Percentiles rank a stretch among this genome's conserved stretches.
phyloP scores from a whole-genome alignment of 2,797 vertebrate genomes.

The Xenopus petersii region DNA sequence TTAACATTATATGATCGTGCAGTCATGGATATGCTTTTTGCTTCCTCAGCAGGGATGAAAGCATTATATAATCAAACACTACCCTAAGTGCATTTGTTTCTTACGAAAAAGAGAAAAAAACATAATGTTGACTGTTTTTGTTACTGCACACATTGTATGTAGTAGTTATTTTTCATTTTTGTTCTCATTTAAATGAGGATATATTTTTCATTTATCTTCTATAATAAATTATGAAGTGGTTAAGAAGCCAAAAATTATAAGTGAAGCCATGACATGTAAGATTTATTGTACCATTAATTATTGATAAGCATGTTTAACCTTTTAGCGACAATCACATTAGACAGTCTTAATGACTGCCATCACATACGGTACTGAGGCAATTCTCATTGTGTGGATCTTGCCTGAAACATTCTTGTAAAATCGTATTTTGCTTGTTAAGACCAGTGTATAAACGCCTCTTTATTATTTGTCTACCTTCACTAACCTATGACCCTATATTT shows the following conservation, averaged over 20 bases:
- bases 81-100: neutral
- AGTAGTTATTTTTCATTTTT: neutral
- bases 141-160: neutral
- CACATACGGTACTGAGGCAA: too few species aligned
- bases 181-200: neutral
- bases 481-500: too few species aligned
- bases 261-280: neutral
- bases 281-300: neutral
- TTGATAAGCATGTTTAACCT: neutral
- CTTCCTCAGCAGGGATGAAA: neutral
- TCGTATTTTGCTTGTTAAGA: too few species aligned
- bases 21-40: neutral
- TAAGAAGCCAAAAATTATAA: neutral
- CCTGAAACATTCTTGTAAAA: too few species aligned
- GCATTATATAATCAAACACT: neutral
- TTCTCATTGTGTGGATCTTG: too few species aligned
- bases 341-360: too few species aligned
- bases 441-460: too few species aligned
- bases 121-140: neutral
- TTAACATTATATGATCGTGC: conserved; percentile 1
- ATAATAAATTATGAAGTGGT: neutral
- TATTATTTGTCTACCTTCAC: too few species aligned
- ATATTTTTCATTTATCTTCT: too few species aligned
- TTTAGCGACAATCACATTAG: too few species aligned
- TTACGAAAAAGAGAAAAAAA: too few species aligned